These are phyloP conservation scores for Lophotis ruficrista DNA, from an alignment of 2,113 vertebrate genomes.

Conservation along the genomic window DNA sequence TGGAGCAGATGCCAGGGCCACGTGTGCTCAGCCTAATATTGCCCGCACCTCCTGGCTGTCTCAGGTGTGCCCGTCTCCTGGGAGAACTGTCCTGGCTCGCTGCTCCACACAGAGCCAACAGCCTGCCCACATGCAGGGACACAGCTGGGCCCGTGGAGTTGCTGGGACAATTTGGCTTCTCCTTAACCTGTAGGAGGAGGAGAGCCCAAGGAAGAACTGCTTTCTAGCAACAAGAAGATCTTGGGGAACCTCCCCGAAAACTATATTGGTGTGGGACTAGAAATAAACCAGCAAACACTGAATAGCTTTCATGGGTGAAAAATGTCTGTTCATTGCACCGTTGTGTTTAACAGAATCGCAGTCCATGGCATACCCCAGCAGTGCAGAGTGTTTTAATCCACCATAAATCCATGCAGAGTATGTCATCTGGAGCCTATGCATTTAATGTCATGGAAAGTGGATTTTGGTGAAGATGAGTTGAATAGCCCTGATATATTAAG, in stretches of 20 bases:
- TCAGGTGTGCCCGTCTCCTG: background rate
- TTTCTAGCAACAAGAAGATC: background rate
- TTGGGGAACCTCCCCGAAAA: background rate
- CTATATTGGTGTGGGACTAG: background rate
- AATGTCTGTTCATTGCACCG: rapidly evolving
- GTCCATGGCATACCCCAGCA: rapidly evolving
- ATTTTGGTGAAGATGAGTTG: background rate
- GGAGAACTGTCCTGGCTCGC: background rate
- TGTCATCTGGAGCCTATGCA: background rate
- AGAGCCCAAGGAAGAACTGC: background rate
- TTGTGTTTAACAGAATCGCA: background rate
- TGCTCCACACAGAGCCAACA: background rate
- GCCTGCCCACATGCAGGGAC: rapidly evolving
- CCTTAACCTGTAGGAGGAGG: rapidly evolving
- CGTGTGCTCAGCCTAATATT: background rate
- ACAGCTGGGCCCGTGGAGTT: background rate
- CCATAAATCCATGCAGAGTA: background rate
- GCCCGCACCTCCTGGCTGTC: background rate
- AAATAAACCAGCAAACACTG: background rate
- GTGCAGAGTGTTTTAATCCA: background rate
- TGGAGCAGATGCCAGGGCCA: background rate
- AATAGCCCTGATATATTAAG: background rate
- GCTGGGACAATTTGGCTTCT: background rate
- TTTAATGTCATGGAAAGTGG: background rate
- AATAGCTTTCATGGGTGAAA: background rate